Evolutionary conservation across 2,797 vertebrate genomes (phyloP), one percentile per base, ranked within the genome.

Genomic region (Acanthopagrus latus): DNA sequence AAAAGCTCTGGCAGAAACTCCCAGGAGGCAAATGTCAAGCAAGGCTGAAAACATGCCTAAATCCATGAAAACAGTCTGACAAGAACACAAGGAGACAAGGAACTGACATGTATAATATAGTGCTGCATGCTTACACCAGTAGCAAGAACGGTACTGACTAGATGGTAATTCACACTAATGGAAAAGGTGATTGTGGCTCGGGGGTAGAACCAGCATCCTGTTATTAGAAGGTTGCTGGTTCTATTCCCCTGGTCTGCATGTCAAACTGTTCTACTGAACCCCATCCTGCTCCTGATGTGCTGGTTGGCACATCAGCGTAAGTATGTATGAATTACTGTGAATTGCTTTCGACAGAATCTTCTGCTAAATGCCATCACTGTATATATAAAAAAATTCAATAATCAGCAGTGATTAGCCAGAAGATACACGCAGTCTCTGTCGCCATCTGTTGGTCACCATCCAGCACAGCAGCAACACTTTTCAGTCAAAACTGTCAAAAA

Each of bases 371-470:
- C 27, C 27, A 3, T 27, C 27, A 27, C 3, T 27, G 27, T 27
- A 4, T 27, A 27, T 3, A 3, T 33, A 6, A 33, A 33, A 41
- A n/a, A n/a, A n/a, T n/a, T n/a, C n/a, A 60, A 58, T 43, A 13
- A 47, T 66, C 27, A 73, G 38, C 50, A 27, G 1, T 18, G 25
- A 54, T 29, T 17, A 57, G 14, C 13, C 27, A 27, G 46, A 6
- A 48, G 72, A 50, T 7, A 33, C 7, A 44, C 21, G 13, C 65
- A 81, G 86, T 87, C 89, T 90, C 47, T 91, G 88, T 89, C 80
- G 73, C 89, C 92, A 79, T 88, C 92, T 93, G 74, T 87, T 87
- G 91, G 83, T 80, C 33, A 48, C 12, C 46, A 70, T 13, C 27
- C 29, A 41, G 14, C 52, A 87, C 73, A 82, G 62, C 83, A 85